Evolutionary conservation across 2,113 vertebrate species (phyloP), one percentile per base, ranked within the genome.

Genomic region (Coracopsis vasa): DNA sequence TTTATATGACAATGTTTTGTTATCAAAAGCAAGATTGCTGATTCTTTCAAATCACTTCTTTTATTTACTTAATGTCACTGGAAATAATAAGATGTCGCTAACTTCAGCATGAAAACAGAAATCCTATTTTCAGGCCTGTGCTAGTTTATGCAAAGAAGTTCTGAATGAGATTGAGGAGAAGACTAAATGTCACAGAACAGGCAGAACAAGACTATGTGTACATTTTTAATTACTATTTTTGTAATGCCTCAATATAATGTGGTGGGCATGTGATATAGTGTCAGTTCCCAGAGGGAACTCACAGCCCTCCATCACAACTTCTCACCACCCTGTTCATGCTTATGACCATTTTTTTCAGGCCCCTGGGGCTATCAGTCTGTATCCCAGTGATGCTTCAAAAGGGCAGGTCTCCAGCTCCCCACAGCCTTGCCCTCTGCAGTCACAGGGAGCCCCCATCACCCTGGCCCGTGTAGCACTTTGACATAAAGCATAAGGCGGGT

Each of bases 381-480:
- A 4, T 3, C 5, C 9, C 29, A 35, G 18, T 1, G 19, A 24
- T 29, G 29, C 10, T 0, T 1, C 23, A 29, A 9, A 28, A 62
- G 37, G 12, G 20, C 6, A 4, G 6, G 11, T 21, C 13, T 41
- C 48, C 64, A 45, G 33, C 6, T 60, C 14, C 24, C 18, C 9
- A 6, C 5, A 61, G 11, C 20, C n/a, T 21, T 75, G 44, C 11
- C 24, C 48, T 35, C 16, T 6, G 17, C 2, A 3, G 33, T 5
- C n/a, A 3, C 2, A 8, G 23, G 18, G 4, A n/a, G 1, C 7
- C 54, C 8, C 21, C 0, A 0, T 3, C 0, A 0, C 61, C 16
- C 10, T 2, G 0, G 54, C 16, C n/a, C 7, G 20, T 41, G 7
- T 31, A 50, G 47, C 29, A 21, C 60, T 58, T 42, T 9, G 15